Evolutionary conservation across 2,797 vertebrate genomes (phyloP).

Genomic region (Microcaecilia unicolor): DNA sequence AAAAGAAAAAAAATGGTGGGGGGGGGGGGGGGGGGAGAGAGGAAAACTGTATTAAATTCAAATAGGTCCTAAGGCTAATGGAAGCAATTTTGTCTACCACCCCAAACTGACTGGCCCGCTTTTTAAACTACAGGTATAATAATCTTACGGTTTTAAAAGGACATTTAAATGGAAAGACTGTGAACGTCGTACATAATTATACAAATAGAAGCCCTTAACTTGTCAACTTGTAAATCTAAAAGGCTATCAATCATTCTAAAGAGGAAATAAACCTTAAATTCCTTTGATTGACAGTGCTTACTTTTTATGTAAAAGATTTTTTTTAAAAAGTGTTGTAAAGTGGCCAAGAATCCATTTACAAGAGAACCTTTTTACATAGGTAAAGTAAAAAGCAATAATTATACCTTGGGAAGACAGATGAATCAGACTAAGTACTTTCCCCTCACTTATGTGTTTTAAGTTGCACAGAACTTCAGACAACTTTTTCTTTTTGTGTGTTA

Average conservation of each 20-base stretch:
- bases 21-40: too few species aligned
- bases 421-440: constrained; percentile 67
- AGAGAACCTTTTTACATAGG: constrained; percentile 70
- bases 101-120: constrained; percentile 68
- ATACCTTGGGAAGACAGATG: constrained; percentile 64
- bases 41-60: constrained; percentile 59
- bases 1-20: too few species aligned
- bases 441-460: constrained; percentile 60
- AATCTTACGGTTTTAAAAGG: constrained; percentile 72
- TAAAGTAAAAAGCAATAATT: constrained; percentile 74
- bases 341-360: constrained; percentile 70
- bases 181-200: constrained; percentile 79
- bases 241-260: constrained; percentile 76
- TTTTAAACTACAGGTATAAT: constrained; percentile 70
- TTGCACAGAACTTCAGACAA: constrained; percentile 57
- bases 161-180: constrained; percentile 78
- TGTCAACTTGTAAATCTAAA: constrained; percentile 79
- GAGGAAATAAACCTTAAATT: constrained; percentile 71
- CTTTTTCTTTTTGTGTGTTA: constrained; percentile 55
- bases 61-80: constrained; percentile 75
- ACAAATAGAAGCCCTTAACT: constrained; percentile 77
- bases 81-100: constrained; percentile 68
- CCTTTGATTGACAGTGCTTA: constrained; percentile 73
- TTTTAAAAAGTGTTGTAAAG: constrained; percentile 49
- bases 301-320: constrained; percentile 54